Percentiles rank a stretch among this genome's conserved stretches.
Evolutionary conservation across 2,797 vertebrate species (phyloP).

Genomic region (Propithecus deckenii): DNA sequence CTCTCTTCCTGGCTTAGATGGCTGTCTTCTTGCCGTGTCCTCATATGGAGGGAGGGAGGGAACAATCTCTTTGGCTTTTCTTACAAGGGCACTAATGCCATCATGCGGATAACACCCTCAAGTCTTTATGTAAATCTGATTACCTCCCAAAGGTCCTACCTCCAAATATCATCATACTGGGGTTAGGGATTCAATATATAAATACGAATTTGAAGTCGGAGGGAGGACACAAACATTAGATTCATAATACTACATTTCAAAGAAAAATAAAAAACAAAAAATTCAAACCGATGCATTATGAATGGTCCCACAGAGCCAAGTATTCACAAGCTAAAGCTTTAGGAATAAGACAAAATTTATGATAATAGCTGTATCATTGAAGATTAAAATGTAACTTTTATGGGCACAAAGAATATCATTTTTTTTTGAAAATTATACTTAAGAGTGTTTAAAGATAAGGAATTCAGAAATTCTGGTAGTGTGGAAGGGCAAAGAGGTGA

Average conservation of each 20-base stretch:
- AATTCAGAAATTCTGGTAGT: neutral
- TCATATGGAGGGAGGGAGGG: fast-evolving
- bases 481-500: neutral
- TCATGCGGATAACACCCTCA: neutral
- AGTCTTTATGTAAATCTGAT: neutral
- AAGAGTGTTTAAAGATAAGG: neutral
- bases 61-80: neutral
- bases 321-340: neutral
- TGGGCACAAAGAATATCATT: neutral
- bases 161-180: neutral
- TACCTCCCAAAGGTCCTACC: neutral
- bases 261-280: neutral
- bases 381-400: conserved; percentile 21
- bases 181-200: neutral
- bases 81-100: neutral
- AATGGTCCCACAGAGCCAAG: neutral
- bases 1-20: neutral
- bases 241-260: neutral
- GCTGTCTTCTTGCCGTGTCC: neutral
- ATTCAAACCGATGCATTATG: neutral
- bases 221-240: neutral
- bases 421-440: neutral
- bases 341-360: neutral
- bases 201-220: neutral
- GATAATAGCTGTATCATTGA: neutral